phyloP scores from a whole-genome alignment of 2,888 invertebrate species.

The Pterostichus niger region DNA sequence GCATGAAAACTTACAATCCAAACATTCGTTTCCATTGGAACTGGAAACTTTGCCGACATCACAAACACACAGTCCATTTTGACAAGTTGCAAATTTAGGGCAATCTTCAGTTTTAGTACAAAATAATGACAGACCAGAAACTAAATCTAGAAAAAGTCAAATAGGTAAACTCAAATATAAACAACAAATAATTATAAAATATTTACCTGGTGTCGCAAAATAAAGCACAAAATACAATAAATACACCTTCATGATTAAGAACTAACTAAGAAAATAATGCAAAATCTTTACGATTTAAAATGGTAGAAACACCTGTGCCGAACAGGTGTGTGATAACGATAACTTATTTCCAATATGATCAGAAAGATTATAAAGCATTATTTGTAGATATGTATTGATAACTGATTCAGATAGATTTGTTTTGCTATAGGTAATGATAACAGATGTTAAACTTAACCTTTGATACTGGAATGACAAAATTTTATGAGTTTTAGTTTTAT shows the following conservation, averaged over 20 bases:
- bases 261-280: neutral
- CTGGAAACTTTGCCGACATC: neutral
- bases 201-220: slow-evolving; percentile 11
- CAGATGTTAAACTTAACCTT: slow-evolving; percentile 32
- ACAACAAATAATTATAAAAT: neutral
- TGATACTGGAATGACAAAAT: neutral
- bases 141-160: slow-evolving; percentile 22
- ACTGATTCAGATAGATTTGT: neutral
- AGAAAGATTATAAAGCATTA: neutral
- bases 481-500: too few relatives aligned
- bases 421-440: neutral
- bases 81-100: neutral
- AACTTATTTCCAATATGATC: neutral
- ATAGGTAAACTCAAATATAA: neutral
- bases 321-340: slow-evolving; percentile 14
- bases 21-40: slow-evolving; percentile 3
- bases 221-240: slow-evolving; percentile 1
- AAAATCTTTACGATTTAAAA: neutral
- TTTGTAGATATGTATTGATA: neutral
- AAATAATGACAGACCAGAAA: slow-evolving; percentile 4
- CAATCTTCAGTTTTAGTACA: neutral
- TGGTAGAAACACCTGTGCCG: neutral
- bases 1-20: slow-evolving; percentile 18
- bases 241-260: neutral
- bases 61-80: slow-evolving; percentile 24